A percentile compares a stretch with the other conserved stretches of the same genome.
These are phyloP conservation scores for Lacerta viridis DNA, from an alignment of 2,797 vertebrate genomes.

Conservation along the genomic window DNA sequence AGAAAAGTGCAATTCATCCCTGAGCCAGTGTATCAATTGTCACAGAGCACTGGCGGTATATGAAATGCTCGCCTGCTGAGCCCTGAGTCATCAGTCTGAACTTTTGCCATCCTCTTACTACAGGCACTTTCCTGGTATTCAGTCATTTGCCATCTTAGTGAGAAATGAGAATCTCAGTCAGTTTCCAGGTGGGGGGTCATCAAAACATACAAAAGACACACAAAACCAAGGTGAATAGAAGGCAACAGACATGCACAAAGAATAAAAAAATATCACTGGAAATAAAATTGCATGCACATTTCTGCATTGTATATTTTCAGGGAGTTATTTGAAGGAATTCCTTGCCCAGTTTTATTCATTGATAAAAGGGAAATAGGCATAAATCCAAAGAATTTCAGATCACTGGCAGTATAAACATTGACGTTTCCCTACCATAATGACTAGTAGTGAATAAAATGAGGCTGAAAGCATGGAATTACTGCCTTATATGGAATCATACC, in stretches of 20 bases:
- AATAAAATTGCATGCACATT: not conserved
- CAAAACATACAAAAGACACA: not conserved
- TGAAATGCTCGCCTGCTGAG: constrained; percentile 55
- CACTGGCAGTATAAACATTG: not conserved
- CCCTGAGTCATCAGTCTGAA: constrained; percentile 52
- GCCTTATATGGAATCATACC: not conserved
- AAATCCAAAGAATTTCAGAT: not conserved
- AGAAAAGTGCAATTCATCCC: constrained; percentile 3
- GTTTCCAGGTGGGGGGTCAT: constrained; percentile 13
- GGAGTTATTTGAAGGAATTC: not conserved
- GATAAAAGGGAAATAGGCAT: not conserved
- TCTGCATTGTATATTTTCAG: not conserved
- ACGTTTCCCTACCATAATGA: not conserved
- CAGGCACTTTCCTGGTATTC: constrained; percentile 56
- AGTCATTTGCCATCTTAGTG: constrained; percentile 46
- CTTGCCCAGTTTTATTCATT: not conserved
- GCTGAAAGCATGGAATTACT: not conserved
- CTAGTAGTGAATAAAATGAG: not conserved
- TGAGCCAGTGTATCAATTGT: constrained; percentile 38
- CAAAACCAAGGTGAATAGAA: constrained; percentile 26
- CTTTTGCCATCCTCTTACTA: constrained; percentile 56
- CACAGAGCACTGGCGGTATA: constrained; percentile 37
- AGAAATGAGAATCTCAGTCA: constrained; percentile 55
- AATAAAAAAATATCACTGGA: constrained; percentile 6
- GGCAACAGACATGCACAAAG: constrained; percentile 5